Conservation (phyloP, 2,113 vertebrate genomes). For the Hucho hucho region DNA sequence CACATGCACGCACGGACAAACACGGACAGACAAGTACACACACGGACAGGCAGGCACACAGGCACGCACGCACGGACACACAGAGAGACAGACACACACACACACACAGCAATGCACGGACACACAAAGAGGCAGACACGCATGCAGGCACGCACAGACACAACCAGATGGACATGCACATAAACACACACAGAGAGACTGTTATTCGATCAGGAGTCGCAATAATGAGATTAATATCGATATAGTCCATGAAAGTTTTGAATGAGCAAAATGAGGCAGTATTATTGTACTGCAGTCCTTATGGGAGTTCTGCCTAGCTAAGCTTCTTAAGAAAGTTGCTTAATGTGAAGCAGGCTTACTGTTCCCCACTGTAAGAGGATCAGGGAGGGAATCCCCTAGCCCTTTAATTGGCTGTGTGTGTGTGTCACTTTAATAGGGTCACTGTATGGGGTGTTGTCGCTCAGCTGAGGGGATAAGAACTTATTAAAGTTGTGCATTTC, state of each 20-base stretch:
- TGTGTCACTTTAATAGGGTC: not conserved
- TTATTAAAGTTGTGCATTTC: slow-evolving; percentile 26
- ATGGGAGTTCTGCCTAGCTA: not conserved
- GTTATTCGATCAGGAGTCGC: too few relatives aligned
- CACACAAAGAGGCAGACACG: not conserved
- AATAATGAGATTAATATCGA: too few relatives aligned
- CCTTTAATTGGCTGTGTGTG: not conserved
- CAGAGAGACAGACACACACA: not conserved
- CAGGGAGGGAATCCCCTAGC: slow-evolving; percentile 19
- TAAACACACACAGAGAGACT: not conserved
- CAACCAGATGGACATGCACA: too few relatives aligned
- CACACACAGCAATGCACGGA: too few relatives aligned
- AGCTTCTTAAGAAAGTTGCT: slow-evolving; percentile 33
- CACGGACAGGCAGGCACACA: too few relatives aligned
- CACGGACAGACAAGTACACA: too few relatives aligned
- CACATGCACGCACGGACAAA: not conserved
- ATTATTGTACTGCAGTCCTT: too few relatives aligned
- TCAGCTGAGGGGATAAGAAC: slow-evolving; percentile 45
- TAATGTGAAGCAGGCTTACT: slow-evolving; percentile 31
- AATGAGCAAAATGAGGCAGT: not conserved
- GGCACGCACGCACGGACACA: too few relatives aligned
- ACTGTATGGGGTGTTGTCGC: not conserved
- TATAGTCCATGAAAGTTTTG: too few relatives aligned
- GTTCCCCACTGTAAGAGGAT: slow-evolving; percentile 53
- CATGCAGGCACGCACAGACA: not conserved